Evolutionary conservation across 1,140 invertebrate species (phyloP), one percentile per base, ranked within the genome.

Genomic region (Oppia nitens): DNA sequence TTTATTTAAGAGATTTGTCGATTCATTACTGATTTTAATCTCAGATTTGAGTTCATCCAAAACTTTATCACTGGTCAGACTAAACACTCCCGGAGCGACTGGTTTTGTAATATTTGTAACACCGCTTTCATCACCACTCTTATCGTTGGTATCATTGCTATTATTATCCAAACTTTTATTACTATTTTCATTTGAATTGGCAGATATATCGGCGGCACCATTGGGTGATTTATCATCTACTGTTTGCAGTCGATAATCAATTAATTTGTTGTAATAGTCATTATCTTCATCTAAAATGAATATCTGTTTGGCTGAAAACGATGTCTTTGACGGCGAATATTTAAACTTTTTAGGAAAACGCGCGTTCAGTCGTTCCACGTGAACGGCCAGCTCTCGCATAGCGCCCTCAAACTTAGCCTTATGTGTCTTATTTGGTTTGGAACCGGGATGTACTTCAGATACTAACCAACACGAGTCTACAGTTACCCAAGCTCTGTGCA

Each of bases 381-480:
- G 83, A 12, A 80, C 66, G 57, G 84, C 77, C 0, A 87, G 75
- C 73, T 89, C 85, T 70, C 74, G 74, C 23, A 85, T 74, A 61
- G 82, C 81, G 52, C 76, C 70, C 55, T 79, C 78, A 69, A 83
- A 77, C 58, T 79, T 79, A 24, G 73, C 66, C 63, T 77, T 50
- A 28, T 58, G 56, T 2, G 23, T 27, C 78, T 60, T 79, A 79
- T 59, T 80, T 80, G 53, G 78, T 78, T 53, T 79, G 76, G 4
- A 78, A 65, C 3, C 76, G 71, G 2, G 72, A 72, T 1, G 83
- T 81, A 82, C 77, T 3, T 83, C 83, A 63, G 84, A 91, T 58
- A 78, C 72, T 21, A 93, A 72, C 69, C 79, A 92, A 62, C 87
- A 86, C 69, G 91, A 84, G 62, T 82, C 82, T 0, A 81, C 75